These are phyloP conservation scores for Sarcophaga bullata DNA, from an alignment of 1,140 invertebrate species.

Conservation along the genomic window DNA sequence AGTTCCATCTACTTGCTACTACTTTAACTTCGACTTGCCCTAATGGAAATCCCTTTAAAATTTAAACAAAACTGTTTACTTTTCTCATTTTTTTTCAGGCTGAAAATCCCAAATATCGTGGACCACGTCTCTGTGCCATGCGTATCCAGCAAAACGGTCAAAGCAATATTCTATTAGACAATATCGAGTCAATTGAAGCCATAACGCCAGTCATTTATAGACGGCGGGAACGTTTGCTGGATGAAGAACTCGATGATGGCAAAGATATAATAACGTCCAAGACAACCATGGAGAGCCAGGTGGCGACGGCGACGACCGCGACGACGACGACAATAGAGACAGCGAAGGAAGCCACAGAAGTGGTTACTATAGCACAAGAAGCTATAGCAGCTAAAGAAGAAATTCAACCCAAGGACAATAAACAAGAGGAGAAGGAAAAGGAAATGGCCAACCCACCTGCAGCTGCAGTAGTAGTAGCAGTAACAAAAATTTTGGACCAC, in stretches of 20 bases:
- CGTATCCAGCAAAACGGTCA: conserved; percentile 77
- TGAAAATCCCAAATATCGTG: conserved; percentile 66
- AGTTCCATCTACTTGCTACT: too few relatives aligned
- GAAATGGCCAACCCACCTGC: neutral
- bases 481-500: neutral
- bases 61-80: neutral
- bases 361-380: too few relatives aligned
- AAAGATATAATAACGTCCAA: conserved; percentile 64
- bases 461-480: neutral
- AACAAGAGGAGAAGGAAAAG: neutral
- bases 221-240: conserved; percentile 64
- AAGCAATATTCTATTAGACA: conserved; percentile 82
- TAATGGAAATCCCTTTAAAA: neutral
- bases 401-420: neutral
- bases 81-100: conserved; percentile 46
- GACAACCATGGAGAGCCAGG: neutral
- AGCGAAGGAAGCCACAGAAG: neutral
- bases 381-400: neutral
- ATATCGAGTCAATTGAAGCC: conserved; percentile 73
- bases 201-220: conserved; percentile 76
- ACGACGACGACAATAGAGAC: neutral
- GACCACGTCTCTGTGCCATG: conserved; percentile 78
- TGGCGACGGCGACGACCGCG: neutral
- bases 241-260: conserved; percentile 63
- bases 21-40: neutral